Base-by-base conservation (phyloP, 2,888 invertebrate genomes). In the Eristalis arbustorum region DNA sequence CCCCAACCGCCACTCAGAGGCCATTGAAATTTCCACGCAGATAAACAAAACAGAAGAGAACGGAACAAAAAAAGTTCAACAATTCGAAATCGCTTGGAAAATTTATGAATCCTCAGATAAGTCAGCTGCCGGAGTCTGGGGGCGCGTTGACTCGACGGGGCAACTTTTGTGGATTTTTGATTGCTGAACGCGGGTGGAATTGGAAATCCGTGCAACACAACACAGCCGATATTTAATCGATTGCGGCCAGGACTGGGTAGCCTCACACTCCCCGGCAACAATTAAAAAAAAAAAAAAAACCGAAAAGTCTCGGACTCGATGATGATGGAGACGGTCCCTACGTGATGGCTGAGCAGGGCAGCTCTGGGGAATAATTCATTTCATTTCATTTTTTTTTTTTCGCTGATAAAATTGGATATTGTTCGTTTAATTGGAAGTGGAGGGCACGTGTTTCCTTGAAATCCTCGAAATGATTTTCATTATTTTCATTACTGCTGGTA, bases 71-170 rank as follows among this genome's bases (percentile, higher is more conserved):
- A 69, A 59, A 69, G 11, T 71, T 82, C 69, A 71, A 69, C 82
- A 74, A 74, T 78, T 78, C 74, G 77, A 82, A 87, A 87, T 78
- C 71, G 78, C 14, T 78, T 18, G 74, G 85, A 78, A 87, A 87
- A 87, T 87, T 78, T 87, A 87, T 87, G 78, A 82, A 82, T 82
- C 74, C 62, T 71, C 68, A 78, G 82, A 87, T 71, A 78, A 78
- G 85, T 87, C 68, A 76, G 80, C 61, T 74, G 31, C 40, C 25
- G 25, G 59, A 1, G 13, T 76, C 63, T 57, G 57, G 68, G 71
- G 67, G 28, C 42, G 56, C 37, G n/a, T 4, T 34, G 22, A 68
- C 34, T 68, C 73, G 73, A 66, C 59, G 71, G 56, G 56, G 42
- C 42, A 76, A 76, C 76, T 81, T 80, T 69, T 73, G 77, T 78